Base-by-base conservation (phyloP, 2,797 vertebrate genomes). In the Denticeps clupeoides region DNA sequence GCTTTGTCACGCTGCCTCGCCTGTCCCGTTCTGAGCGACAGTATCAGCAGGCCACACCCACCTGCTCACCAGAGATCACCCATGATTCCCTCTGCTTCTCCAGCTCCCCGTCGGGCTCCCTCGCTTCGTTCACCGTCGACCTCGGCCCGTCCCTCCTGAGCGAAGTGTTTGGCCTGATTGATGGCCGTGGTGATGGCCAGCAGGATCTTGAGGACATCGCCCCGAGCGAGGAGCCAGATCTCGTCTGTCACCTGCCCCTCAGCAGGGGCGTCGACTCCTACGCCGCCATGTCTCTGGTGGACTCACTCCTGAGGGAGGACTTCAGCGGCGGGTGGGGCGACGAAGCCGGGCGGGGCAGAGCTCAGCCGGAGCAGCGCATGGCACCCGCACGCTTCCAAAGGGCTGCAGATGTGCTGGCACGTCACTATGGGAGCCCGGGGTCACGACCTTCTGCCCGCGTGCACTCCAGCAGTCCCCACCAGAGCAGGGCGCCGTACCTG, bases 101-200 rank as follows among this genome's bases (percentile, higher is more conserved):
- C 9, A 77, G 82, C 64, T 82, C 88, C 0, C 64, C 87, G 65
- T 82, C 86, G 2, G 33, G 60, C 9, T 64, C 71, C 16, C 79
- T 97, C 54, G 77, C 87, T 59, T 90, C 91, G 53, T 95, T 99
- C 73, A 89, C 82, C 51, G 80, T 99, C 9, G 94, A 99, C 74
- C 84, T 99, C 1, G 94, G 94, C 3, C 94, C 94, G 6, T 99
- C 94, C 8, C 86, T 99, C 49, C 90, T 98, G 88, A 93, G 86
- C 0, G 94, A 99, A 71, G 86, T 99, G 11, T 84, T 99, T 35
- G 78, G 87, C 41, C 72, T 91, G 69, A 89, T 98, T 56, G 85
- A 82, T 65, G 83, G 83, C 65, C 68, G 85, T 0, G 77, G 79
- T 51, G n/a, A n/a, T n/a, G 31, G 70, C 1, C 72, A 70, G 11